Base-by-base conservation (phyloP, 2,113 vertebrate genomes). In the Solea solea region DNA sequence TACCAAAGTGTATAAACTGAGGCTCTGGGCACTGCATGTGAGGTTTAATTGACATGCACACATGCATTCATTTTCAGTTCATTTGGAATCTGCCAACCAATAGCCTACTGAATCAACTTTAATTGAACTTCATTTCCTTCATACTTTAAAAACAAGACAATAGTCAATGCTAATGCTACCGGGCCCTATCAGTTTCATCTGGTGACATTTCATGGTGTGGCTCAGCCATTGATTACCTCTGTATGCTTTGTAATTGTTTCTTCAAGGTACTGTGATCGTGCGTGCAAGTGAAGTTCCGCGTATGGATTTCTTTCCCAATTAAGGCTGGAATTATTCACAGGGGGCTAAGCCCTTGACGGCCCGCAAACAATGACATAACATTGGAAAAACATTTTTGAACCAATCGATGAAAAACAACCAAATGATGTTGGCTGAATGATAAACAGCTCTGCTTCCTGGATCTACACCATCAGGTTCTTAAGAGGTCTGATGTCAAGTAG, bases 351-450 rank as follows among this genome's bases (percentile, higher is more conserved):
- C 82, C 84, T 86, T 90, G 89, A 89, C 81, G 70, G 91, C 82
- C 70, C 8, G 78, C 86, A 91, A 92, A 91, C 90, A 92, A 90
- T 91, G 91, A 92, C 89, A 91, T 92, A 89, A 90, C 89, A 90
- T 88, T 87, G 85, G 88, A 86, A 90, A 92, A 92, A 90, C 89
- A 90, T 91, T 90, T 90, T 90, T 90, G 86, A 90, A 82, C 72
- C 81, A 68, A 91, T 92, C 91, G 59, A 92, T 92, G 66, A 78
- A 76, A 86, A 90, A 83, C 86, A 89, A 85, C 86, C 73, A 85
- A 89, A 90, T 88, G 86, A 88, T 88, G 88, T 80, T 64, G 82
- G 81, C 74, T 78, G 85, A 80, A 91, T 89, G 86, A 86, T 85
- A 90, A 92, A 89, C 82, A 85, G 84, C 74, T 81, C 69, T 54